A percentile compares a stretch with the other conserved stretches of the same genome.
Conservation (phyloP, 64 coral and sea anemone species). For the Porites australiensis region DNA sequence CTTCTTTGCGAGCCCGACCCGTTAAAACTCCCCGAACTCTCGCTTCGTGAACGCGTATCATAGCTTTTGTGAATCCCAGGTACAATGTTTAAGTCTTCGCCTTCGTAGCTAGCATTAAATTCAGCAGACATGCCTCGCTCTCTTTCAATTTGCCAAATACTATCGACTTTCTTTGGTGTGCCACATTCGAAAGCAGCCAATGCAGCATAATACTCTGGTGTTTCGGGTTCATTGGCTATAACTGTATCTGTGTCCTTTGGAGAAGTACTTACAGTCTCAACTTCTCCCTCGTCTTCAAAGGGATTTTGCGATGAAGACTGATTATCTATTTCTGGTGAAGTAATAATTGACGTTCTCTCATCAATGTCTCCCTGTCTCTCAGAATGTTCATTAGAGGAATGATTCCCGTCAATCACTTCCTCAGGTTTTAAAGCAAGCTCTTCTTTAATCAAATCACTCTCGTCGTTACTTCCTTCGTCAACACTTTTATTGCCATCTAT, state of each 20-base stretch:
- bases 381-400: background rate
- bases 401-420: background rate
- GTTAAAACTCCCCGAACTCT: conserved; percentile 79
- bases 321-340: background rate
- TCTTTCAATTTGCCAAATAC: conserved; percentile 18
- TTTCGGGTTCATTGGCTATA: background rate
- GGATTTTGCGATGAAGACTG: background rate
- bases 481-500: background rate
- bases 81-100: conserved; percentile 91
- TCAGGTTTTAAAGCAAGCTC: background rate
- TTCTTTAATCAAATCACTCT: background rate
- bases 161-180: conserved; percentile 56
- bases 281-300: background rate
- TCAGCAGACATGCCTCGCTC: background rate
- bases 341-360: background rate
- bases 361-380: background rate
- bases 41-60: conserved; percentile 56
- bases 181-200: conserved; percentile 61
- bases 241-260: background rate
- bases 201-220: conserved; percentile 7
- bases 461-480: background rate
- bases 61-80: conserved; percentile 95
- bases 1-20: conserved; percentile 76
- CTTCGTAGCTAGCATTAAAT: conserved; percentile 49
- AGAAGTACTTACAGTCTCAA: background rate